Percentiles rank a stretch among this genome's conserved stretches.
Evolutionary conservation across 2,888 invertebrate species (phyloP).

Genomic region (Athripsodes cinereus): DNA sequence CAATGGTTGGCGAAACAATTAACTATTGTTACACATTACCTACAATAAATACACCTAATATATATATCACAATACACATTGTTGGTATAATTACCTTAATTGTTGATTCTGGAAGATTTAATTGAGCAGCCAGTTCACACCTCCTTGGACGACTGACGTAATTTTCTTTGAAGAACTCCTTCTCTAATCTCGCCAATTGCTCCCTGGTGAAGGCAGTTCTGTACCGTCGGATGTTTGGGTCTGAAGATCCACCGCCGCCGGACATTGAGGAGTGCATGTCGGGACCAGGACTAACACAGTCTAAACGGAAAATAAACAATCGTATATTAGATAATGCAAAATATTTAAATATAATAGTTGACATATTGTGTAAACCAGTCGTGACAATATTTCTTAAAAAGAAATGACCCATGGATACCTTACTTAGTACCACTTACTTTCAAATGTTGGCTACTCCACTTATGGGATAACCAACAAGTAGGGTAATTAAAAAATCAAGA

Average conservation of each 20-base stretch:
- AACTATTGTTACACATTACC: too few species aligned
- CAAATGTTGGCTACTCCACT: too few species aligned
- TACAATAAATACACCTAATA: too few species aligned
- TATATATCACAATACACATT: too few species aligned
- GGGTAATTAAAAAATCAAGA: too few species aligned
- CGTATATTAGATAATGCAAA: not conserved
- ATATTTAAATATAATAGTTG: not conserved
- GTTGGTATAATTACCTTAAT: conserved; percentile 72
- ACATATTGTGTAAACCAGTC: too few species aligned
- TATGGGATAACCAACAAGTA: too few species aligned
- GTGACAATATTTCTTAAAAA: too few species aligned
- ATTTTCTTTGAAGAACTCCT: conserved; percentile 95
- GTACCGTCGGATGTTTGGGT: conserved; percentile 77
- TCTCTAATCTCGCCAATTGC: conserved; percentile 85
- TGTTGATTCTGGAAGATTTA: conserved; percentile 93
- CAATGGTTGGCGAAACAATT: too few species aligned
- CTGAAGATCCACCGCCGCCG: conserved; percentile 36
- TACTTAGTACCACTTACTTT: too few species aligned
- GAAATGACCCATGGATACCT: too few species aligned
- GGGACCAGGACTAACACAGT: conserved; percentile 24
- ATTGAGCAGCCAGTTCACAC: conserved; percentile 88
- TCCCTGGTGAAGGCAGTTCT: conserved; percentile 96
- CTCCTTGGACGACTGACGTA: conserved; percentile 93
- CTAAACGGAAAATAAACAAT: conserved; percentile 11
- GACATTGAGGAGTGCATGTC: conserved; percentile 32